phyloP scores from a whole-genome alignment of 2,797 vertebrate genomes.

The Galagoides demidoff region DNA sequence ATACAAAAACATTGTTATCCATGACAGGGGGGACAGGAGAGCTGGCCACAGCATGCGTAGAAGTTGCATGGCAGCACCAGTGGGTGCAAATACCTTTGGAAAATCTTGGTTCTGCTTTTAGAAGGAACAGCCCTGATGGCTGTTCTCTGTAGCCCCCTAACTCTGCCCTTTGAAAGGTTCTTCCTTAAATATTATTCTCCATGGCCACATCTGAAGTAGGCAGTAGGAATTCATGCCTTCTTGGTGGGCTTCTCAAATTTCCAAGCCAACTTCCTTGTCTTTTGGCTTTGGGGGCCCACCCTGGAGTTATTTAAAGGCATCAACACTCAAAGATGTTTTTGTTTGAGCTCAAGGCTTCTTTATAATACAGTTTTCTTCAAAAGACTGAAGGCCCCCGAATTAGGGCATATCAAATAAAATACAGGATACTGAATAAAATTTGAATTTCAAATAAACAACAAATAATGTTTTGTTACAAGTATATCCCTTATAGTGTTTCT shows the following conservation, averaged over 20 bases:
- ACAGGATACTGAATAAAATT: not conserved
- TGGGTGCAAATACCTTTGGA: accelerated
- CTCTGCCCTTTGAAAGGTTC: not conserved
- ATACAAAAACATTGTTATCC: not conserved
- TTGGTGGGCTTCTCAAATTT: not conserved
- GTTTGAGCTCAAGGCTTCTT: not conserved
- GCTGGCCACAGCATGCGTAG: not conserved
- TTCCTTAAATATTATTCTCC: not conserved
- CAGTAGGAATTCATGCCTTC: not conserved
- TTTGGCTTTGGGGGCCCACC: not conserved
- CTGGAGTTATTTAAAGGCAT: not conserved
- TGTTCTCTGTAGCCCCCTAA: not conserved
- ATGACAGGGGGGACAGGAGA: not conserved
- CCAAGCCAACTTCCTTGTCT: not conserved
- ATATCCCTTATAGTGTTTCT: not conserved
- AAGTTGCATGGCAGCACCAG: not conserved
- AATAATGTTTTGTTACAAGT: not conserved
- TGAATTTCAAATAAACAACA: not conserved
- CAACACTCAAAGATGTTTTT: not conserved
- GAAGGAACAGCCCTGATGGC: not conserved
- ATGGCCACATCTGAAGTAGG: not conserved
- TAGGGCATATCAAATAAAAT: not conserved
- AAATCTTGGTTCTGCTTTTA: not conserved
- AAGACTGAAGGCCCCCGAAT: not conserved
- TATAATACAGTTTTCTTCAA: not conserved